phyloP scores from a whole-genome alignment of 2,113 vertebrate species.

The Zosterops pallidus region DNA sequence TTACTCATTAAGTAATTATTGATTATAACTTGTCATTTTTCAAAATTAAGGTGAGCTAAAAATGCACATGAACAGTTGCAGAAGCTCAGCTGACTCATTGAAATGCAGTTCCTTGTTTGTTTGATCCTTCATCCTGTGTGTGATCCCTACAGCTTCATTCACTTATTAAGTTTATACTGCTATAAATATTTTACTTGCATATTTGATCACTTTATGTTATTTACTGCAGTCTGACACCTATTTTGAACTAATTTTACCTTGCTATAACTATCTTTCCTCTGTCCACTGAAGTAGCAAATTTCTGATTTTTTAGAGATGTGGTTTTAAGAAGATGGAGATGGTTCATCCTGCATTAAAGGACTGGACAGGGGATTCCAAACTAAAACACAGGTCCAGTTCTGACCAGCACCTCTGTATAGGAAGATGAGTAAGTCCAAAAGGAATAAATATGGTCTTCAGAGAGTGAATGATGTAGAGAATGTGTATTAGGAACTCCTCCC shows the following conservation, averaged over 20 bases:
- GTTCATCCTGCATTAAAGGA: fast-evolving
- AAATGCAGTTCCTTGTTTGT: not conserved
- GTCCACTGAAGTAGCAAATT: not conserved
- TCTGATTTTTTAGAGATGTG: not conserved
- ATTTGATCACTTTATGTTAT: not conserved
- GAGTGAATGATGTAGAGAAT: not conserved
- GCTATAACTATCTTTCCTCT: not conserved
- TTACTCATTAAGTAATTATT: constrained; percentile 1
- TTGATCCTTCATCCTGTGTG: not conserved
- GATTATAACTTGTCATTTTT: not conserved
- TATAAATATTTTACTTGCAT: not conserved
- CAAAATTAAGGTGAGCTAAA: not conserved
- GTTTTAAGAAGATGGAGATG: not conserved
- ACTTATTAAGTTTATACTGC: not conserved
- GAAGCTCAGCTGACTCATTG: not conserved
- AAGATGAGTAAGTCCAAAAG: not conserved
- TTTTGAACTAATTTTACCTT: not conserved
- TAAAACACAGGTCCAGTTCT: fast-evolving
- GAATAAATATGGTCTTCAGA: not conserved
- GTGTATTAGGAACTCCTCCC: not conserved
- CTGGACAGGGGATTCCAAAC: not conserved
- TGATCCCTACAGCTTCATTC: not conserved
- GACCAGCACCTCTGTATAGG: fast-evolving
- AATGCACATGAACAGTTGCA: not conserved
- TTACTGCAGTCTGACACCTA: not conserved